phyloP scores from a whole-genome alignment of 1,140 invertebrate species.

The Rhyzopertha dominica region DNA sequence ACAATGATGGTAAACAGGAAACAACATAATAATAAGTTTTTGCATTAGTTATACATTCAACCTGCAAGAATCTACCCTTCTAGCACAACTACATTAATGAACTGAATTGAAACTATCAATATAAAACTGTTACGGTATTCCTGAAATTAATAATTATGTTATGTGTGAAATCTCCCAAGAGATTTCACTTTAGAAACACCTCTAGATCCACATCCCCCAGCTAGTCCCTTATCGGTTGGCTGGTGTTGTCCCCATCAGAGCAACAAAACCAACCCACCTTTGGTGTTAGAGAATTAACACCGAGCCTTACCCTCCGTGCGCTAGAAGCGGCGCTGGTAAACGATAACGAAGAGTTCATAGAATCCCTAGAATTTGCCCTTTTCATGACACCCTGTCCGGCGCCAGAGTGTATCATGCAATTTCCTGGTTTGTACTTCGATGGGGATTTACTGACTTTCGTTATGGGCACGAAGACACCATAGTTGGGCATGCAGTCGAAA shows the following conservation, averaged over 20 bases:
- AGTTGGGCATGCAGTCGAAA: constrained; percentile 85
- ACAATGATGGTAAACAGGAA: too few relatives aligned
- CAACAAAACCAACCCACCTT: constrained; percentile 57
- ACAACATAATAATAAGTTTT: too few relatives aligned
- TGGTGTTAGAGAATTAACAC: constrained; percentile 61
- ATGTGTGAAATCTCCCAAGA: too few relatives aligned
- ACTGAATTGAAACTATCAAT: too few relatives aligned
- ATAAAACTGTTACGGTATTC: too few relatives aligned
- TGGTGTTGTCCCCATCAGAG: constrained; percentile 20
- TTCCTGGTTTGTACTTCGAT: constrained; percentile 62
- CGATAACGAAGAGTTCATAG: constrained; percentile 71
- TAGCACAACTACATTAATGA: too few relatives aligned
- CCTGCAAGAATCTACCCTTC: too few relatives aligned
- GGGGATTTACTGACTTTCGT: constrained; percentile 81
- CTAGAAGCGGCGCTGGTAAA: constrained; percentile 59
- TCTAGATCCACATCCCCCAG: too few relatives aligned
- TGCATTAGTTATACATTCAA: too few relatives aligned
- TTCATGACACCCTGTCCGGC: constrained; percentile 53
- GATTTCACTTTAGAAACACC: too few relatives aligned
- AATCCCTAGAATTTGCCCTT: constrained; percentile 78
- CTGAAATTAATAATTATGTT: too few relatives aligned
- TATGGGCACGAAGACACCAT: constrained; percentile 88
- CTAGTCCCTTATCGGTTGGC: constrained; percentile 26
- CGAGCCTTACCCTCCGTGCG: constrained; percentile 57
- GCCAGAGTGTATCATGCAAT: constrained; percentile 59